Conservation (phyloP, 2,888 invertebrate species). For the Pogonocherus hispidulus region DNA sequence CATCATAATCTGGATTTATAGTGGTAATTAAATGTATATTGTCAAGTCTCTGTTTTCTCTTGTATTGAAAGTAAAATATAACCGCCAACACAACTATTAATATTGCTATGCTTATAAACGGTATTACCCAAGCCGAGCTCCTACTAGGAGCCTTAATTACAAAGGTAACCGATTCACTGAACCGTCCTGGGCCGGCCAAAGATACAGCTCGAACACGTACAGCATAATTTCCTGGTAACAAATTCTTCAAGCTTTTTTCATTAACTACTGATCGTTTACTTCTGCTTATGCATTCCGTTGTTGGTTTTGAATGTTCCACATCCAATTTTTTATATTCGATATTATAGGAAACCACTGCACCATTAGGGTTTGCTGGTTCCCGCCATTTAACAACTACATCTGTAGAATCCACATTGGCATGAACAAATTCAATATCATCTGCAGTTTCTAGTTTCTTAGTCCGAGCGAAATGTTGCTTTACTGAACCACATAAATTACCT, state of each 20-base stretch:
- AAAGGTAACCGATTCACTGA: slow-evolving; percentile 57
- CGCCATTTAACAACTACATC: slow-evolving; percentile 70
- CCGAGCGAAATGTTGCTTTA: slow-evolving; percentile 68
- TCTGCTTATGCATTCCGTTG: slow-evolving; percentile 70
- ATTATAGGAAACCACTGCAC: slow-evolving; percentile 75
- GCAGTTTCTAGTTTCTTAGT: slow-evolving; percentile 68
- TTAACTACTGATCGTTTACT: slow-evolving; percentile 8
- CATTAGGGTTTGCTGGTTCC: slow-evolving; percentile 76
- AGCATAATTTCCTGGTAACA: slow-evolving; percentile 73
- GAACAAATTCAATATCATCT: slow-evolving; percentile 65
- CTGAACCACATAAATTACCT: slow-evolving; percentile 69
- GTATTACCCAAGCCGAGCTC: slow-evolving; percentile 24
- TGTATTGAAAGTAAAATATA: slow-evolving; percentile 58
- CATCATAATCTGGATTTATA: slow-evolving; percentile 75
- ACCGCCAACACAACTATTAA: slow-evolving; percentile 49
- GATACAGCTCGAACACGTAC: slow-evolving; percentile 74
- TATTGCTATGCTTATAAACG: slow-evolving; percentile 44
- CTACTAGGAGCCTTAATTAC: slow-evolving; percentile 43
- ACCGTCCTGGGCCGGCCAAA: slow-evolving; percentile 71
- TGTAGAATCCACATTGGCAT: slow-evolving; percentile 42
- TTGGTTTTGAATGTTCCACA: slow-evolving; percentile 62
- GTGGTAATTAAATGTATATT: slow-evolving; percentile 70
- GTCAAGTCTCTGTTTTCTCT: slow-evolving; percentile 60
- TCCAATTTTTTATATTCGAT: slow-evolving; percentile 70
- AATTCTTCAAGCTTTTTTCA: slow-evolving; percentile 49